Base-by-base conservation (phyloP, 2,888 invertebrate genomes). In the Xestia ashworthii region DNA sequence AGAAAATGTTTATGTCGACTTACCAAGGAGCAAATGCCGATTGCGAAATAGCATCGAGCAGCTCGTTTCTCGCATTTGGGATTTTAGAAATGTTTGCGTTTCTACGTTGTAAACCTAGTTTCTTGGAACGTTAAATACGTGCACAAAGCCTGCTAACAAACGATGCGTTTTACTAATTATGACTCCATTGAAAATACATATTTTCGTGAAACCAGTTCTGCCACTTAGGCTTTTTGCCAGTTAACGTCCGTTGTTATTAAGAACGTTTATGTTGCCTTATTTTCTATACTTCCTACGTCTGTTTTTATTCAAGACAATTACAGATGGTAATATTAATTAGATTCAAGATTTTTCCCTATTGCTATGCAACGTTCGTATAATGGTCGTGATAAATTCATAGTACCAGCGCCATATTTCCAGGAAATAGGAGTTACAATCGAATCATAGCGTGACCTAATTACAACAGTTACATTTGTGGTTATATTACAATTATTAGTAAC, bases 21-120 rank as follows among this genome's bases (percentile, higher is more conserved):
- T 90, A 88, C 94, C 93, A 92, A 93, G 93, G 93, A 95, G 93
- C 89, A 90, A 93, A 92, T 92, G 92, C 89, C 91, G 92, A 93
- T 96, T 95, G 95, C 93, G 93, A 95, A 94, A 96, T 88, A 90
- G 87, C 86, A 85, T 87, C 90, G 89, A 89, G 90, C 78, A 79
- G 64, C 89, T 90, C 91, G 90, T 87, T 87, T 91, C 92, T 93
- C 91, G 93, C 93, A 91, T 93, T 95, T 93, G 91, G 92, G 94
- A 94, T 93, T 94, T 94, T 91, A 93, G 93, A 93, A 95, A 93
- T 95, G 94, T 95, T 95, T 95, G 94, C 93, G 93, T 95, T 93
- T 92, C 90, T 87, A 92, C 89, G 95, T 89, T 93, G 94, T 96
- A 96, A 96, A 96, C 96, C 96, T 94, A 95, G 94, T 94, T 96